Base-by-base conservation (phyloP, 2,888 invertebrate species). In the Caenorhabditis wallacei region DNA sequence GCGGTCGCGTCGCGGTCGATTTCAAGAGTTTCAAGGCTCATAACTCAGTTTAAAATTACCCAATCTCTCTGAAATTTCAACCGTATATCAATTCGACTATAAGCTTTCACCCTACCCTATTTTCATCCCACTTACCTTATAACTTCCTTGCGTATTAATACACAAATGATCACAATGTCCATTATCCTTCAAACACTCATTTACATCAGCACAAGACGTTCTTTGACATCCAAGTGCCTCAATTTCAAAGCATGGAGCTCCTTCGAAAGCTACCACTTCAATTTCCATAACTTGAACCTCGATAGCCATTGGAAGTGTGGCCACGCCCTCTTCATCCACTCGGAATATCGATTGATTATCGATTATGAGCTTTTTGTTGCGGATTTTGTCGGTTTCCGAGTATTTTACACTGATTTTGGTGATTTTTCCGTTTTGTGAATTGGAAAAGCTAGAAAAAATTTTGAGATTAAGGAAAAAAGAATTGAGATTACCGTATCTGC, bases 101-200 rank as follows among this genome's bases (percentile, higher is more conserved):
- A n/a, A n/a, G n/a, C n/a, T n/a, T n/a, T n/a, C n/a, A n/a, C n/a
- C n/a, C n/a, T n/a, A n/a, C n/a, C n/a, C n/a, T n/a, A n/a, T n/a
- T n/a, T n/a, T n/a, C n/a, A n/a, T n/a, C n/a, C n/a, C n/a, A 1
- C 61, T 10, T 57, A 80, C 74, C 81, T 84, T 83, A 91, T 94
- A 97, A 91, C 95, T 95, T 83, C 97, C 97, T 46, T 87, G 89
- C 2, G 86, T 87, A 82, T 92, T 92, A 63, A 90, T 81, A 75
- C 92, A 92, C 18, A 88, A 75, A 57, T 92, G 92, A 35, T 92
- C 91, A 69, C 92, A 92, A 69, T 85, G 78, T 16, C 92, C 92
- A 81, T 92, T 92, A 61, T 89, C 75, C 11, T 85, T 85, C 56
- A 88, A 85, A 72, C 92, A 92, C 66, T 92, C 92, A 81, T 92